Evolutionary conservation across 2,113 vertebrate genomes (phyloP).

Genomic region (Columbina picui): DNA sequence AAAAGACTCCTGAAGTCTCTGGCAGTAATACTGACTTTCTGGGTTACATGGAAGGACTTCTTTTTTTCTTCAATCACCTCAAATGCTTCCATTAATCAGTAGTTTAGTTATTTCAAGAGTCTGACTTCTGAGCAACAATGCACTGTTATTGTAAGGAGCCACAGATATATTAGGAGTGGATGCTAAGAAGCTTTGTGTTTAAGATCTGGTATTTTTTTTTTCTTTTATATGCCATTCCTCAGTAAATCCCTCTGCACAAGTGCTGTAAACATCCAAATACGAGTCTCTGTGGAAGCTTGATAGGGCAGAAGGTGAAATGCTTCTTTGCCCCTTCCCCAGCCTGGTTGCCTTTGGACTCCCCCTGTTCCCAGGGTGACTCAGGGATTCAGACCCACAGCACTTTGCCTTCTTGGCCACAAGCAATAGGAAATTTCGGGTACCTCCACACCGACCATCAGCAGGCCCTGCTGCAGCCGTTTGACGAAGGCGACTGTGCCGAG

Average conservation of each 20-base stretch:
- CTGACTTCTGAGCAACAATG: background rate
- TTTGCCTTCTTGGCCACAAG: background rate
- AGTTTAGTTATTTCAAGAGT: background rate
- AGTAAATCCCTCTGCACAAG: background rate
- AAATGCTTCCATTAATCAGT: background rate
- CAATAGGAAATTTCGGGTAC: background rate
- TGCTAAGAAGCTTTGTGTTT: background rate
- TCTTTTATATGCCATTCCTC: background rate
- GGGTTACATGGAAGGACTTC: background rate
- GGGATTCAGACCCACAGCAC: background rate
- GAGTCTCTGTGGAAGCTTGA: background rate
- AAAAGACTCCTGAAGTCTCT: background rate
- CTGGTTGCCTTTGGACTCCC: background rate
- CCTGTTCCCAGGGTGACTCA: background rate
- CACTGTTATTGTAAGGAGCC: background rate
- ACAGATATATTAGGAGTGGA: background rate
- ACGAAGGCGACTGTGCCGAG: background rate
- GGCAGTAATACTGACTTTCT: background rate
- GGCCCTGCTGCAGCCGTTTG: background rate
- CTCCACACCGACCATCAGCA: background rate
- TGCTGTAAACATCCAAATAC: rapidly evolving
- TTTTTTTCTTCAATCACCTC: background rate
- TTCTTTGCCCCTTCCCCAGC: background rate
- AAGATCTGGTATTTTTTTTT: background rate
- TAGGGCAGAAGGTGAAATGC: background rate